Percentiles rank a stretch among this genome's conserved stretches.
These are phyloP conservation scores for Grus americana DNA, from an alignment of 2,113 vertebrate species.

Conservation along the genomic window DNA sequence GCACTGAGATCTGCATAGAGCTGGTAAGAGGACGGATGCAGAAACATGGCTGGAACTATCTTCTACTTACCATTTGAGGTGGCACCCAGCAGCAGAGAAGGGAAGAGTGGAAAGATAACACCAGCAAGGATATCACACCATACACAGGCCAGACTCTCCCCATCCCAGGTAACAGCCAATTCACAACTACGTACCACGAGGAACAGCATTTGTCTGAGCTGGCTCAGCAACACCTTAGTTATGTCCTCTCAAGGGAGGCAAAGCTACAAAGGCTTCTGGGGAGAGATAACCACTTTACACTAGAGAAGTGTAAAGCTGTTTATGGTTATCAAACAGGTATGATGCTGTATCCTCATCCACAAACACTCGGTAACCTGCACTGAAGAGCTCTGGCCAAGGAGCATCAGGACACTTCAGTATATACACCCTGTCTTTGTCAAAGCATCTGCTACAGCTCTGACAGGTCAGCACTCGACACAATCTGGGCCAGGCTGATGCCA, in stretches of 20 bases:
- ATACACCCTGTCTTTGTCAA: background rate
- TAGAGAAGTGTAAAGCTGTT: background rate
- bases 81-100: constrained; percentile 38
- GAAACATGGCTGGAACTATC: background rate
- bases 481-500: background rate
- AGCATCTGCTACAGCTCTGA: background rate
- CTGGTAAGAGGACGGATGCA: background rate
- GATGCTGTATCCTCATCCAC: background rate
- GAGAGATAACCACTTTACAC: background rate
- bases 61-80: background rate
- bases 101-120: constrained; percentile 38
- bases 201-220: background rate
- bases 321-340: background rate
- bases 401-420: background rate
- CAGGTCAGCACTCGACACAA: background rate
- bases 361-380: background rate
- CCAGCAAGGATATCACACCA: background rate
- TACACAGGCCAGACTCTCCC: background rate
- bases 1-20: background rate
- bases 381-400: background rate
- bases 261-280: background rate
- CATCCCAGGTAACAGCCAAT: background rate
- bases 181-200: fast-evolving
- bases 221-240: background rate
- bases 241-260: background rate